Evolutionary conservation across 30 jellyfish, hydroid and myxozoan species (phyloP).

Genomic region (Cassiopea xamachana): DNA sequence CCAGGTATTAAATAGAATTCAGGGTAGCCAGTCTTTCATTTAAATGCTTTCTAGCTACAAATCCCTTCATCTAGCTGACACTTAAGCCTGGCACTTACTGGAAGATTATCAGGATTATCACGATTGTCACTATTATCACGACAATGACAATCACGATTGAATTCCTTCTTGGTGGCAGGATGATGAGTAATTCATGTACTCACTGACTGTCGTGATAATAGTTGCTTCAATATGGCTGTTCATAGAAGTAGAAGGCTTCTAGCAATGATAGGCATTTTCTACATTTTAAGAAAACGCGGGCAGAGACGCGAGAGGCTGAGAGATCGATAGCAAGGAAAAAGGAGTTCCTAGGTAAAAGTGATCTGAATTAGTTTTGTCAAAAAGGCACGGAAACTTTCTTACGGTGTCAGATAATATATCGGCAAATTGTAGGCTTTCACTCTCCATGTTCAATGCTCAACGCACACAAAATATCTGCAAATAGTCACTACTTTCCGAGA

Average conservation of each 20-base stretch:
- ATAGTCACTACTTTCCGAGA: no score
- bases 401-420: no score
- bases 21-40: no score
- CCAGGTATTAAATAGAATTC: no score
- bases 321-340: not conserved
- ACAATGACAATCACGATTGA: constrained; percentile 5
- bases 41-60: no score
- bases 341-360: not conserved
- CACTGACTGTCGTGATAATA: not conserved
- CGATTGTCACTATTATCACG: constrained; percentile 30
- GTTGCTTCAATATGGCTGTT: constrained; percentile 7
- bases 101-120: constrained; percentile 23
- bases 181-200: not conserved
- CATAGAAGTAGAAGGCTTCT: constrained; percentile 5
- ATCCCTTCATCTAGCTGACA: no score
- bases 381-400: no score
- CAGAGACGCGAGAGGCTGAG: not conserved
- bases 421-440: no score
- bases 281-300: constrained; percentile 34
- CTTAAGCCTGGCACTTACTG: constrained; percentile 16
- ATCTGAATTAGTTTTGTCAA: no score
- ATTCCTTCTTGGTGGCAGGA: not conserved
- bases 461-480: no score
- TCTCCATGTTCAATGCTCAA: no score
- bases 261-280: constrained; percentile 35